phyloP scores from a whole-genome alignment of 2,888 invertebrate genomes.

The Drosophila acutilabella region DNA sequence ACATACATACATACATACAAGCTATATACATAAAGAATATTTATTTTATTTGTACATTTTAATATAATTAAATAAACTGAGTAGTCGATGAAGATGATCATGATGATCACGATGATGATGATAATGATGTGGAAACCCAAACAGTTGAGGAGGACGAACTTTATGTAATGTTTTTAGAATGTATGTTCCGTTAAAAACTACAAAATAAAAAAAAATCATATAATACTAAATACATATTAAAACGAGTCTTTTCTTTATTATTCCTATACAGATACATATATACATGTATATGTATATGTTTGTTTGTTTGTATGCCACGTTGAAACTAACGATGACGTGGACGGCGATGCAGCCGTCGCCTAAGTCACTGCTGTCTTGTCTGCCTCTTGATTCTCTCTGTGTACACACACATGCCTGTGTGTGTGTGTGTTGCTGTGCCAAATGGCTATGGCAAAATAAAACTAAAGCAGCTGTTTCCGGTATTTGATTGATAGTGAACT shows the following conservation, averaged over 20 bases:
- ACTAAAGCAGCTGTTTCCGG: constrained; percentile 86
- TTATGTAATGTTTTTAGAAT: constrained; percentile 82
- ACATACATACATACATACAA: constrained; percentile 56
- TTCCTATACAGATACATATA: not conserved
- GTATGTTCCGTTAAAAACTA: constrained; percentile 83
- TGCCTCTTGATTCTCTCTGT: constrained; percentile 25
- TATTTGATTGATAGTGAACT: constrained; percentile 85
- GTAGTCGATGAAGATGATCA: constrained; percentile 35
- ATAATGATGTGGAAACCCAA: constrained; percentile 5
- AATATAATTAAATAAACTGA: constrained; percentile 78
- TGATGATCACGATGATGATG: constrained; percentile 24
- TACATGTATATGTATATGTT: no score
- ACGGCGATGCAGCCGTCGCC: constrained; percentile 56
- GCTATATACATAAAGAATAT: constrained; percentile 79
- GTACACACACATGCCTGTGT: constrained; percentile 1
- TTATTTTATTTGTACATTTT: constrained; percentile 83
- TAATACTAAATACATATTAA: constrained; percentile 78
- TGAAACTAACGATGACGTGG: constrained; percentile 58
- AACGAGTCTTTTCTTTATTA: constrained; percentile 27
- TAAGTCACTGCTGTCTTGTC: constrained; percentile 55
- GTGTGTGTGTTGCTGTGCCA: constrained; percentile 70
- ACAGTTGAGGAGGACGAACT: constrained; percentile 55
- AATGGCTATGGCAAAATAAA: constrained; percentile 83
- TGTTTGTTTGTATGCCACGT: constrained; percentile 39
- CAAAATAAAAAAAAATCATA: constrained; percentile 82